Percentiles rank a stretch among this genome's conserved stretches.
These are phyloP conservation scores for Clinocottus analis DNA, from an alignment of 2,113 vertebrate species.

Conservation along the genomic window DNA sequence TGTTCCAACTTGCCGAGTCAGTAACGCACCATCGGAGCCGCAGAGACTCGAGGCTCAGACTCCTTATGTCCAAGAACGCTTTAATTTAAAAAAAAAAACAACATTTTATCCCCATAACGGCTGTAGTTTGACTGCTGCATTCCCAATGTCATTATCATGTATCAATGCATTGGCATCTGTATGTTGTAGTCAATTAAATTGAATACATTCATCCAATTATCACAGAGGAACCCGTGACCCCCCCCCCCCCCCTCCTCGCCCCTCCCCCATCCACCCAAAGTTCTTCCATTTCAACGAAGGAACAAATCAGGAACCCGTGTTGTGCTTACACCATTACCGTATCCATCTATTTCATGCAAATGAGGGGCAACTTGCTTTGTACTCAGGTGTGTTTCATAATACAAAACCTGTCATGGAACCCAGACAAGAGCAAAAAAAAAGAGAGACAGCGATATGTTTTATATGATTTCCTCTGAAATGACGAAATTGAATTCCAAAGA, in stretches of 20 bases:
- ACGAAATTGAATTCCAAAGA: constrained; percentile 62
- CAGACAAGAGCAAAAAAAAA: constrained; percentile 34
- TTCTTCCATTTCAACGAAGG: background rate
- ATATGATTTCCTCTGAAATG: constrained; percentile 51
- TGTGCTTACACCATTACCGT: constrained; percentile 10
- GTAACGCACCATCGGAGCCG: background rate
- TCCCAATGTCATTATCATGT: background rate
- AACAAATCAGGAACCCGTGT: constrained; percentile 36
- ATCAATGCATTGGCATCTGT: background rate
- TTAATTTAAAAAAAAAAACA: no score
- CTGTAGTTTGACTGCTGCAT: background rate
- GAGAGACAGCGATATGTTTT: constrained; percentile 39
- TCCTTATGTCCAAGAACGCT: background rate
- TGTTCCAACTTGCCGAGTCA: background rate
- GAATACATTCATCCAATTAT: constrained; percentile 6
- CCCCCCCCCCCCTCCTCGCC: no score
- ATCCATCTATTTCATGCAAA: constrained; percentile 64
- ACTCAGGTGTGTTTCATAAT: constrained; percentile 57
- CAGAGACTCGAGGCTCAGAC: background rate
- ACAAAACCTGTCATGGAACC: constrained; percentile 64
- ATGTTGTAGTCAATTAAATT: background rate
- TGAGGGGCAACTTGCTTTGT: constrained; percentile 63
- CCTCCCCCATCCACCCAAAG: background rate
- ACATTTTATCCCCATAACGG: no score
- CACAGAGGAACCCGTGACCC: background rate